phyloP scores from a whole-genome alignment of 2,888 invertebrate species.

The Labia minor region DNA sequence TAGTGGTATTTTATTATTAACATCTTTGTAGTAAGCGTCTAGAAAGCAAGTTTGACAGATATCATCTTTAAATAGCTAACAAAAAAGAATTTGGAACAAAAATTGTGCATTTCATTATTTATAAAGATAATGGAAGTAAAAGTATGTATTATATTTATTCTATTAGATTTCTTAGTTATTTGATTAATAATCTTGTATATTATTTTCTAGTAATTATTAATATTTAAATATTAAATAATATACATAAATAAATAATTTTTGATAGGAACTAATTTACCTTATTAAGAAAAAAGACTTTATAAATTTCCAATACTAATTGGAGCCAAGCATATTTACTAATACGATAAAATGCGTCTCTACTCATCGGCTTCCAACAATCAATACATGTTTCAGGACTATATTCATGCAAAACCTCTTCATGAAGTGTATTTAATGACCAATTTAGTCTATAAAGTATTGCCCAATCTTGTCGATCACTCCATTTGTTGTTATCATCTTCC shows the following conservation, averaged over 20 bases:
- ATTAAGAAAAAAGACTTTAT: constrained; percentile 34
- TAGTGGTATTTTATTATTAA: neutral
- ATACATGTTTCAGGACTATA: neutral
- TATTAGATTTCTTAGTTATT: neutral
- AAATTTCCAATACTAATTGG: constrained; percentile 50
- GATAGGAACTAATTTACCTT: constrained; percentile 3
- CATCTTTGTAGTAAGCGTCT: neutral
- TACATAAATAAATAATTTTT: too few relatives aligned
- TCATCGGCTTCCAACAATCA: neutral
- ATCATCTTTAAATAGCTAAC: neutral
- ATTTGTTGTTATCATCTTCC: neutral
- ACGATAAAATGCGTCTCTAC: neutral
- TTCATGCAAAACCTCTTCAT: neutral
- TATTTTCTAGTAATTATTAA: too few relatives aligned
- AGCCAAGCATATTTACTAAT: constrained; percentile 43
- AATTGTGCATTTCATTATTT: too few relatives aligned
- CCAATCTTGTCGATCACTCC: neutral
- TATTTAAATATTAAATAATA: too few relatives aligned
- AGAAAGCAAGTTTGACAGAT: too few relatives aligned
- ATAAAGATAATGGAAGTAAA: too few relatives aligned
- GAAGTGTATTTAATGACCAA: neutral
- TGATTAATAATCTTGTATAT: too few relatives aligned
- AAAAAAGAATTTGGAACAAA: neutral
- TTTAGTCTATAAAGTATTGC: neutral
- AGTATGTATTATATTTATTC: too few relatives aligned